Evolutionary conservation across 1,140 invertebrate species (phyloP), one percentile per base, ranked within the genome.

Genomic region (Octopus sinensis): DNA sequence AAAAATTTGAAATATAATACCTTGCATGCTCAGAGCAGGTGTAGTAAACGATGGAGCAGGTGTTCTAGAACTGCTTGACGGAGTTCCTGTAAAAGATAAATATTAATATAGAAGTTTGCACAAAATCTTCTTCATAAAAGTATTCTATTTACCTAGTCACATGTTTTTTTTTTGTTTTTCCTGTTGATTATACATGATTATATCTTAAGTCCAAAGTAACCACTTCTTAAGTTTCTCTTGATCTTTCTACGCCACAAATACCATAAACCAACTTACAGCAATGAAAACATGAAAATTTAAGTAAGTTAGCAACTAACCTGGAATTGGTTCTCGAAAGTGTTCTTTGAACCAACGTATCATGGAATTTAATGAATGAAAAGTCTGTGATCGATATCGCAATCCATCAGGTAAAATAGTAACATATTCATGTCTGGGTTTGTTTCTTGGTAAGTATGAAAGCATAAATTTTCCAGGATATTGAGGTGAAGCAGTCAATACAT

Each of bases 291-390:
- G 79, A 76, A 10, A 76, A 30, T 79, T 4, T 54, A 30, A 12
- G 9, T 79, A 30, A 17, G 78, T 73, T 17, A 12, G 71, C n/a
- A 6, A 53, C 82, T 76, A 79, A 89, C 89, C 89, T 12, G 96
- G 96, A 78, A 96, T 93, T 0, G 96, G 95, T 87, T 98, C 96
- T 78, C 96, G 92, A 92, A 97, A 99, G 88, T 99, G 97, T 90
- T 97, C 96, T 89, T 99, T 99, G 90, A 99, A 99, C 97, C 97
- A 99, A 79, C 95, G 93, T 84, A 99, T 93, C 9, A 99, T 88
- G 4, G 94, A 93, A 80, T 93, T 94, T 0, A 99, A 91, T 2
- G 95, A 94, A 80, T 95, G 94, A 90, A 99, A 99, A 86, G 95
- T 94, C 88, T 97, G 95, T 79, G 94, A 93, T 54, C 98, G 92